Evolutionary conservation across 2,113 vertebrate genomes (phyloP).

Genomic region (Cygnus buccinator): DNA sequence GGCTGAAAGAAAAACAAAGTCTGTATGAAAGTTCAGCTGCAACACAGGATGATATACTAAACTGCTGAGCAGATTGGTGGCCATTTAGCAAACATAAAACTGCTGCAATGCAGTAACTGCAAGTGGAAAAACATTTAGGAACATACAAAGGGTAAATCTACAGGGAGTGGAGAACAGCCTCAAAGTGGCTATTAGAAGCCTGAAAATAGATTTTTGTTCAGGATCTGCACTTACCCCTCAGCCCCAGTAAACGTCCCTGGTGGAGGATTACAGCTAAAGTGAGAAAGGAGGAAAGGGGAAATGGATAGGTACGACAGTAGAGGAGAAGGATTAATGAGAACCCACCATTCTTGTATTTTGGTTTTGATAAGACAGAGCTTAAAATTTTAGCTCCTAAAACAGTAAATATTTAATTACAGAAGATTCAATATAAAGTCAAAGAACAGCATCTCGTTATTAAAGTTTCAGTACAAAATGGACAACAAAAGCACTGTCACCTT

Average conservation of each 20-base stretch:
- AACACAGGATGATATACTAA: slow-evolving; percentile 77
- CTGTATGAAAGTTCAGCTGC: slow-evolving; percentile 80
- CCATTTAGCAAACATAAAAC: slow-evolving; percentile 77
- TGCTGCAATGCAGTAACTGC: slow-evolving; percentile 79
- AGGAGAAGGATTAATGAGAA: slow-evolving; percentile 79
- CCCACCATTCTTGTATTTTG: slow-evolving; percentile 64
- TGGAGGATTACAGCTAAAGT: slow-evolving; percentile 88
- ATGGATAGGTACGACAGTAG: slow-evolving; percentile 82
- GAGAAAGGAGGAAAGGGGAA: slow-evolving; percentile 86
- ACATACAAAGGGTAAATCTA: slow-evolving; percentile 76
- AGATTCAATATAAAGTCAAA: slow-evolving; percentile 22
- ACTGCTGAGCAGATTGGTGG: slow-evolving; percentile 80
- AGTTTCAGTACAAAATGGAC: slow-evolving; percentile 21
- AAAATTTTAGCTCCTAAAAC: slow-evolving; percentile 45
- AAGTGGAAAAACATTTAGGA: slow-evolving; percentile 77
- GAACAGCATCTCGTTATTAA: background rate
- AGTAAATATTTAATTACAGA: slow-evolving; percentile 26
- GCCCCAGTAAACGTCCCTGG: slow-evolving; percentile 91
- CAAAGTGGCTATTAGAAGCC: slow-evolving; percentile 77
- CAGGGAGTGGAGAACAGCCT: slow-evolving; percentile 74
- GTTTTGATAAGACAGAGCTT: slow-evolving; percentile 64
- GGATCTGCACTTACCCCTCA: slow-evolving; percentile 88
- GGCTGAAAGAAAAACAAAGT: slow-evolving; percentile 77
- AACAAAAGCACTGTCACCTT: background rate
- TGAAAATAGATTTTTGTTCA: slow-evolving; percentile 71